Conservation (phyloP, 92 coral and sea anemone genomes). For the Phenganax stokvisi region DNA sequence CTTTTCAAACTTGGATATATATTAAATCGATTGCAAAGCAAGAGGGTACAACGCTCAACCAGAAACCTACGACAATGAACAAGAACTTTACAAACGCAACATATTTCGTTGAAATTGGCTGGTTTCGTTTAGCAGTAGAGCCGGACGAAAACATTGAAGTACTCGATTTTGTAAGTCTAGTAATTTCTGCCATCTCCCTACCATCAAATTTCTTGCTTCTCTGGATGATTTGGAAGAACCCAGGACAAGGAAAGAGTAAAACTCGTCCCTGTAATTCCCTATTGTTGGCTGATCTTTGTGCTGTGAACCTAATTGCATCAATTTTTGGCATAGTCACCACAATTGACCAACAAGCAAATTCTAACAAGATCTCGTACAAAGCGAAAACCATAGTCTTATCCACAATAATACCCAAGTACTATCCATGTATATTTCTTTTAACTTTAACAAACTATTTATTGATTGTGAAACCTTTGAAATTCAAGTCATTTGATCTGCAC, state of each 20-base stretch:
- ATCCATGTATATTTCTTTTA: constrained; percentile 12
- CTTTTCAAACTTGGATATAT: too few relatives aligned
- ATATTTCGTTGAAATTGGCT: not conserved
- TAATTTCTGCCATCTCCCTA: not conserved
- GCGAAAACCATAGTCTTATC: not conserved
- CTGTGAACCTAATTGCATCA: not conserved
- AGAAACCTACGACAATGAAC: too few relatives aligned
- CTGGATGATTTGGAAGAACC: constrained; percentile 22
- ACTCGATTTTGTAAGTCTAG: not conserved
- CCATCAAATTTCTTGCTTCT: constrained; percentile 4
- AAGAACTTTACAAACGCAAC: not conserved
- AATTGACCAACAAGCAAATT: not conserved
- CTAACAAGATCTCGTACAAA: constrained; percentile 1
- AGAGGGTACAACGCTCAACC: too few relatives aligned
- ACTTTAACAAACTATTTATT: not conserved
- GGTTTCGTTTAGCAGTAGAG: constrained; percentile 28
- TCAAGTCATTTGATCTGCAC: not conserved
- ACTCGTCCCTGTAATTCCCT: not conserved
- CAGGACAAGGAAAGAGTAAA: not conserved
- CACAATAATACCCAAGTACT: constrained; percentile 26
- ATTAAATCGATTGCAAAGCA: too few relatives aligned
- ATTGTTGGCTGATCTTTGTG: constrained; percentile 6
- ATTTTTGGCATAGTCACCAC: not conserved
- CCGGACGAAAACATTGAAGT: not conserved
- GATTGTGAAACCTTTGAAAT: constrained; percentile 29